Conservation (phyloP, 1,140 invertebrate species). For the honey bee (Apis mellifera) region DNA sequence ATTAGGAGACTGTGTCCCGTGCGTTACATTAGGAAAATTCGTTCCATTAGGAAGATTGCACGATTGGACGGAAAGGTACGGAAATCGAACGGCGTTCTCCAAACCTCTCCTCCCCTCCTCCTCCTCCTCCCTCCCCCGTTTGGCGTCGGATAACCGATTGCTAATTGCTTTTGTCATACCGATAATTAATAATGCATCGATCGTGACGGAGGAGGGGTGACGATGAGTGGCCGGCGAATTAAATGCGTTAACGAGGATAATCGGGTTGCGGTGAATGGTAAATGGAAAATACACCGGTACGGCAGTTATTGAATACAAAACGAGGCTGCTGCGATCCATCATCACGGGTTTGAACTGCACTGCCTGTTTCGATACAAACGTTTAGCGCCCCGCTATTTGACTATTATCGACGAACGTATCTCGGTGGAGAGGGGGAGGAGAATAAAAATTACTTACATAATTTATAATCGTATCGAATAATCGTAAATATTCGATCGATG, state of each 20-base stretch:
- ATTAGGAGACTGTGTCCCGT: neutral
- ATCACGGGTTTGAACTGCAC: constrained; percentile 42
- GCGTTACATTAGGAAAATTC: constrained; percentile 26
- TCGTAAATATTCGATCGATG: no score
- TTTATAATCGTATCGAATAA: no score
- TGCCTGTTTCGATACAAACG: constrained; percentile 56
- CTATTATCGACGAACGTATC: neutral
- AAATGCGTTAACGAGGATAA: constrained; percentile 69
- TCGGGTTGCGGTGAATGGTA: constrained; percentile 65
- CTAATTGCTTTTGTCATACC: constrained; percentile 65
- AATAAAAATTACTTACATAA: no score
- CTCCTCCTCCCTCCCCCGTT: accelerated
- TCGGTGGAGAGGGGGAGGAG: no score
- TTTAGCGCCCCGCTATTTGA: constrained; percentile 22
- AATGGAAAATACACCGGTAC: constrained; percentile 67
- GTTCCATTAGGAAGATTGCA: constrained; percentile 38
- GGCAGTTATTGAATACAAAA: constrained; percentile 66
- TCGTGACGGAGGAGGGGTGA: constrained; percentile 22
- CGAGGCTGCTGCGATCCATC: constrained; percentile 62
- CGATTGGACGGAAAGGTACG: neutral
- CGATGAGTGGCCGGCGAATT: constrained; percentile 62
- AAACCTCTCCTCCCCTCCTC: no score
- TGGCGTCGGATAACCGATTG: constrained; percentile 37
- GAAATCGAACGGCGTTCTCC: constrained; percentile 33
- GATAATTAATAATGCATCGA: constrained; percentile 68